Conservation (phyloP, 2,888 invertebrate genomes). For the Philaethria dido region DNA sequence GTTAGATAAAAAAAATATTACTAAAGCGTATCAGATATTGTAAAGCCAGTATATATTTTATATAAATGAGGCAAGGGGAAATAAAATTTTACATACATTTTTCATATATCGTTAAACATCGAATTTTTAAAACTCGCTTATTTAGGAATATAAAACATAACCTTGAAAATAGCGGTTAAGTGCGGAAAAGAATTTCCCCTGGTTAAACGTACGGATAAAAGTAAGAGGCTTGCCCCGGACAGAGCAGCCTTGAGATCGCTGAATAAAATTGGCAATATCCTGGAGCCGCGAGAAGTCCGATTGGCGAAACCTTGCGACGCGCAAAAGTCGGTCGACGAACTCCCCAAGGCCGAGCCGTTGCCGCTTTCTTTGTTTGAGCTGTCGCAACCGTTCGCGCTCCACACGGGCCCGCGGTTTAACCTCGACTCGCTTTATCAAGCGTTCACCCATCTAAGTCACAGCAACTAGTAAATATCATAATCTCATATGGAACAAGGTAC, state of each 20-base stretch:
- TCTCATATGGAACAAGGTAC: constrained; percentile 41
- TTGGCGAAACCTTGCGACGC: constrained; percentile 83
- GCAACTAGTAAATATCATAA: constrained; percentile 46
- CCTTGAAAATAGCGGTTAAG: neutral
- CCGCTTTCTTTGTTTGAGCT: constrained; percentile 81
- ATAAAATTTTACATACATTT: neutral
- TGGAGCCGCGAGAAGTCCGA: constrained; percentile 81
- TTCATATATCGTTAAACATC: neutral
- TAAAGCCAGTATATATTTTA: no score
- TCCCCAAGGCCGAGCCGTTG: constrained; percentile 74
- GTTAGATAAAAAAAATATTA: no score
- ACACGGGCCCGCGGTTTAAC: constrained; percentile 62
- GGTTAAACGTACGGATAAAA: constrained; percentile 58
- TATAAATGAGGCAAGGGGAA: no score
- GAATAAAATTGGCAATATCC: constrained; percentile 81
- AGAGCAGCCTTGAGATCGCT: constrained; percentile 78
- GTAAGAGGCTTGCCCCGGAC: constrained; percentile 72
- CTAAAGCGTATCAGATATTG: no score
- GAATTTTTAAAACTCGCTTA: neutral
- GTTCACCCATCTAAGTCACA: constrained; percentile 65
- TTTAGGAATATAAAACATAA: neutral
- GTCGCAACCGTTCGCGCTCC: constrained; percentile 62
- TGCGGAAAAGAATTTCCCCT: constrained; percentile 8
- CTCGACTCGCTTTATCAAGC: constrained; percentile 76
- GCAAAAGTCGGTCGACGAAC: constrained; percentile 83